Conservation (phyloP, 2,888 invertebrate genomes). For the Parnassius mnemosyne region DNA sequence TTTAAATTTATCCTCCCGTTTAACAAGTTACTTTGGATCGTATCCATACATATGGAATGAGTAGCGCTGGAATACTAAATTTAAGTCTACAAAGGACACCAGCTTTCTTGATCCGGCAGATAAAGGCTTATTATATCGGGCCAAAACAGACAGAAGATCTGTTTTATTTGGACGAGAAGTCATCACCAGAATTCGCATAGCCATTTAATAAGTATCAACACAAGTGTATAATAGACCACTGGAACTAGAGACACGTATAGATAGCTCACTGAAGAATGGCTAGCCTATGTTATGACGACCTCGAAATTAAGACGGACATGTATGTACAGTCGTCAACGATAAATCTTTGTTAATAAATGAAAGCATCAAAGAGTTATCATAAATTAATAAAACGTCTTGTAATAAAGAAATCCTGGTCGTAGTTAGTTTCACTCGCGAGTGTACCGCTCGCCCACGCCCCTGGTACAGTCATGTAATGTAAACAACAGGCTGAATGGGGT, state of each 20-base stretch:
- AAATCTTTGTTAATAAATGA: slow-evolving; percentile 6
- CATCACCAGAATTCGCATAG: no score
- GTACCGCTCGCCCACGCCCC: slow-evolving; percentile 33
- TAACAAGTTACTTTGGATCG: slow-evolving; percentile 48
- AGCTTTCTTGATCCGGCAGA: slow-evolving; percentile 23
- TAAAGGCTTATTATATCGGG: slow-evolving; percentile 6
- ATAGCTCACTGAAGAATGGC: neutral
- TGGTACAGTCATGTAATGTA: slow-evolving; percentile 30
- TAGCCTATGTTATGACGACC: neutral
- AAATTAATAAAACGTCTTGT: slow-evolving; percentile 16
- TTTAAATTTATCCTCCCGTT: slow-evolving; percentile 55
- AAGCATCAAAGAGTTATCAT: slow-evolving; percentile 15
- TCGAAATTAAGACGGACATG: neutral
- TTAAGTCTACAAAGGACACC: slow-evolving; percentile 37
- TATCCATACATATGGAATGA: slow-evolving; percentile 55
- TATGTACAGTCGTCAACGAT: neutral
- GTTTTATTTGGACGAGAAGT: neutral
- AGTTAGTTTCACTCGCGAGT: slow-evolving; percentile 30
- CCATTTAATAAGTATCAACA: no score
- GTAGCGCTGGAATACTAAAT: slow-evolving; percentile 46
- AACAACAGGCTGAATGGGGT: slow-evolving; percentile 49
- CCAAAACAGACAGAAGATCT: neutral
- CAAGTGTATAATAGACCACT: no score
- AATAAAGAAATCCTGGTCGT: slow-evolving; percentile 17
- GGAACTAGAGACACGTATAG: no score